Base-by-base conservation (phyloP, 2,113 vertebrate genomes). In the Dipodomys ordii region DNA sequence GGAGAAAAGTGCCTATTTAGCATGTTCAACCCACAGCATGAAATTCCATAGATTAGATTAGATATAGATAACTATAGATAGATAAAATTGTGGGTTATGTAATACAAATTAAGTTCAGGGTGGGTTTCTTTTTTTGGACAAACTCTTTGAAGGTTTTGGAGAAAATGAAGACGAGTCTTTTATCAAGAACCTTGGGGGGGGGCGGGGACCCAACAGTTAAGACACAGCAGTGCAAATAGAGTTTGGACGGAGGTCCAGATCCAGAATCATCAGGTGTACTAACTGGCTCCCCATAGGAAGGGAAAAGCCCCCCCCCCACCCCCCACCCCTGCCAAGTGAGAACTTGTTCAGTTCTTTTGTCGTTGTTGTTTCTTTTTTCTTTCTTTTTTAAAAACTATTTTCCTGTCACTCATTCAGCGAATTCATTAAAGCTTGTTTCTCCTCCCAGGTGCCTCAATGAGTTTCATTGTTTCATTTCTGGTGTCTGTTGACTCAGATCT, bases 391-490 rank as follows among this genome's bases (percentile, higher is more conserved):
- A 39, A 39, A 39, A 39, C 39, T 18, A 25, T 71, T 57, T 78
- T 57, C n/a, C 13, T 1, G 19, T 79, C 92, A 13, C 39, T 88
- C 76, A 30, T 32, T 73, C 73, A 27, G 39, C 27, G 79, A 53
- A 13, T 82, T 91, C 92, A 69, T 81, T 86, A 84, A 77, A 64
- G 53, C 77, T 83, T 46, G 83, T 60, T 49, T 69, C 35, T 86
- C 53, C 83, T 88, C 80, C 88, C 32, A 77, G 65, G 80, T 79
- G 78, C 80, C 80, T 74, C 49, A 44, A 81, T 3, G 79, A 81
- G 81, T 91, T 74, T 60, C 93, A 87, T 74, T 91, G 95, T 90
- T 94, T 64, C 28, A 57, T 39, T 94, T 81, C 30, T 39, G 20
- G 74, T 2, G 89, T 69, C 60, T 15, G 89, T 76, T 53, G 90